Percentiles rank a stretch among this genome's conserved stretches.
Conservation (phyloP, 2,797 vertebrate genomes). For the Typhlichthys eigenmanni region DNA sequence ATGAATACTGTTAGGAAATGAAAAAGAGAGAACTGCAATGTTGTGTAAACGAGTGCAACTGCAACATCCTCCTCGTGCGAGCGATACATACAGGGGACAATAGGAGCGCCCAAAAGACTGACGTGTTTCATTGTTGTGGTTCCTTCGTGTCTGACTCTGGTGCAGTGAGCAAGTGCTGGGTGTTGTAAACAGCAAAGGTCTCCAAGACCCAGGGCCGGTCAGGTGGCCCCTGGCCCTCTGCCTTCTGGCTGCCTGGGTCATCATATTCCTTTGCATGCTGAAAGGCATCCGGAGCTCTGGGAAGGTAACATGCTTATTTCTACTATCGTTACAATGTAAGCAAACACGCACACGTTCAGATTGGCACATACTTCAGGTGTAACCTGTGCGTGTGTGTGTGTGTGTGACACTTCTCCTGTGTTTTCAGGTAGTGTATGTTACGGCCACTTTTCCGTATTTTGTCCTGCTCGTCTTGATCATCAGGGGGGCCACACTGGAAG, state of each 20-base stretch:
- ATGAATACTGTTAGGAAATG: neutral
- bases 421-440: conserved; percentile 83
- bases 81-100: too few species aligned
- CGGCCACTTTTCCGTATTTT: conserved; percentile 84
- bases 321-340: neutral
- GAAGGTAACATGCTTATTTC: conserved; percentile 68
- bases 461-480: conserved; percentile 83
- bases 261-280: conserved; percentile 84
- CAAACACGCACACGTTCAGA: neutral
- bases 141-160: conserved; percentile 5
- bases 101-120: too few species aligned
- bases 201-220: conserved; percentile 81
- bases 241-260: conserved; percentile 81
- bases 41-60: neutral
- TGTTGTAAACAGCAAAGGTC: conserved; percentile 76
- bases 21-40: neutral
- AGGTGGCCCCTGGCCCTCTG: conserved; percentile 82
- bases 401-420: conserved; percentile 12
- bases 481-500: conserved; percentile 82
- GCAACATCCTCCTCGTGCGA: neutral
- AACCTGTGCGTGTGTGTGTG: neutral
- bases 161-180: conserved; percentile 78
- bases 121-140: neutral
- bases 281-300: conserved; percentile 86
- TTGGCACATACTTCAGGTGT: neutral